Conservation (phyloP, 1,140 invertebrate species). For the Trichonephila inaurata region DNA sequence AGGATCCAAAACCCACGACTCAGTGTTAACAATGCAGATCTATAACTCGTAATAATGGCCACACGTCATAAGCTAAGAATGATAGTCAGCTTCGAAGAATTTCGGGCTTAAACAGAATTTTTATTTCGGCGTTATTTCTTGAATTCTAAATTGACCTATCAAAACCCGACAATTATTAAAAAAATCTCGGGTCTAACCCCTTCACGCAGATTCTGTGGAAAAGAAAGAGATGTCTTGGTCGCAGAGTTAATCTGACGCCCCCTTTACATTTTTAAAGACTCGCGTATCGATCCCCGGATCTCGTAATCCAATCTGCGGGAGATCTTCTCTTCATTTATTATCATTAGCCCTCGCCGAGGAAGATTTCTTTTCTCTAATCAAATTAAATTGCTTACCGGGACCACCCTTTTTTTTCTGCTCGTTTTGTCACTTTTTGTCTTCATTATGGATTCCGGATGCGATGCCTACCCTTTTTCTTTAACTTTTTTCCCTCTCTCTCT, state of each 20-base stretch:
- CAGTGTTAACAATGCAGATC: too few species aligned
- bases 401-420: neutral
- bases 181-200: too few species aligned
- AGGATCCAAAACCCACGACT: too few species aligned
- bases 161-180: too few species aligned
- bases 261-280: constrained; percentile 33
- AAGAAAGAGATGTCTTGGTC: neutral
- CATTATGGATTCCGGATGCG: neutral
- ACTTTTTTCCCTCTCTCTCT: neutral
- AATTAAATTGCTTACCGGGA: constrained; percentile 43
- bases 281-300: constrained; percentile 2
- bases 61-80: too few species aligned
- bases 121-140: too few species aligned
- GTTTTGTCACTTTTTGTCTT: constrained; percentile 42
- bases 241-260: neutral
- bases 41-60: too few species aligned
- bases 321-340: constrained; percentile 47
- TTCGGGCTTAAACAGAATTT: too few species aligned
- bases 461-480: neutral
- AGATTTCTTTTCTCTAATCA: constrained; percentile 48
- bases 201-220: neutral
- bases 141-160: too few species aligned
- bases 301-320: constrained; percentile 56
- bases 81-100: too few species aligned
- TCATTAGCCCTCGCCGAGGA: constrained; percentile 4